These are phyloP conservation scores for Ceratosolen solmsi DNA, from an alignment of 1,140 invertebrate genomes.

Conservation along the genomic window DNA sequence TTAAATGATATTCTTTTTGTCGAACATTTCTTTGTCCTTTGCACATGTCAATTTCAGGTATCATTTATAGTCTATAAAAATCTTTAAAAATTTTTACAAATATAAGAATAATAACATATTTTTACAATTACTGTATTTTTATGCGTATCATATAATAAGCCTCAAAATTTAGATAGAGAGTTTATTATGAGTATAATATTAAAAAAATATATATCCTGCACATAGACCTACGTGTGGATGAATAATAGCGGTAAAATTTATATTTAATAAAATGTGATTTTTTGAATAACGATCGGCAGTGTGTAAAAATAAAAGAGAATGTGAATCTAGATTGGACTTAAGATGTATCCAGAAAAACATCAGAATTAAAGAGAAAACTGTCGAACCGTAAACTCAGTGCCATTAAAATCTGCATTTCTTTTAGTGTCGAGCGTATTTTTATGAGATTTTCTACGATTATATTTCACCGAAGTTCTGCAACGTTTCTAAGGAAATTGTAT, in stretches of 20 bases:
- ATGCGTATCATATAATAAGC: too few relatives aligned
- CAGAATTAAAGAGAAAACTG: neutral
- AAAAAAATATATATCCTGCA: neutral
- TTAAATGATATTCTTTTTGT: too few relatives aligned
- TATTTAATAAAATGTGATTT: neutral
- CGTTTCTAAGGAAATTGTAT: neutral
- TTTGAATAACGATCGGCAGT: neutral
- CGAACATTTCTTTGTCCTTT: too few relatives aligned
- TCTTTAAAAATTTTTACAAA: too few relatives aligned
- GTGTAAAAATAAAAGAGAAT: neutral
- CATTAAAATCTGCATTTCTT: neutral
- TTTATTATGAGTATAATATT: neutral
- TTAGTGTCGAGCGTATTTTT: neutral
- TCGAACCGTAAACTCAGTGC: neutral
- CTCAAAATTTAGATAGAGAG: too few relatives aligned
- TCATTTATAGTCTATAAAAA: too few relatives aligned
- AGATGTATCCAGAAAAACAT: neutral
- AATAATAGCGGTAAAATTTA: neutral
- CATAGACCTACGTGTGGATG: neutral
- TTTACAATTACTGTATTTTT: too few relatives aligned
- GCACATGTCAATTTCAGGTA: too few relatives aligned
- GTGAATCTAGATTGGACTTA: too few relatives aligned
- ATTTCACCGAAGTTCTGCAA: neutral
- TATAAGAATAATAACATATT: too few relatives aligned
- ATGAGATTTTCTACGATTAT: neutral